Evolutionary conservation across 2,888 invertebrate genomes (phyloP), one percentile per base, ranked within the genome.

Genomic region (Hirtodrosophila histrioides): DNA sequence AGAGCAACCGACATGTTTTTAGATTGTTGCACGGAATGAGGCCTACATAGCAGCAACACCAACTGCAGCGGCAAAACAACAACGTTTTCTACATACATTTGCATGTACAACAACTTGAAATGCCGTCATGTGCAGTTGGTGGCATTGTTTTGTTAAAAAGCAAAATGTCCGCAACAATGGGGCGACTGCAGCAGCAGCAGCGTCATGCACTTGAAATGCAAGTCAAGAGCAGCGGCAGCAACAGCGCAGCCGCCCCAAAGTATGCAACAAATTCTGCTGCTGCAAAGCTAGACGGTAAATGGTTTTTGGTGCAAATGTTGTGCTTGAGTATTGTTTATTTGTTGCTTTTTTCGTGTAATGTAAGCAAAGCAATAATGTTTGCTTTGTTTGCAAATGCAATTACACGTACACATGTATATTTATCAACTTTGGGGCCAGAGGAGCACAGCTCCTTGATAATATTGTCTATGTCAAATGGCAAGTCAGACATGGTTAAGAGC

Each of bases 151-250:
- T 36, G 50, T 24, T 67, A 39, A 62, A 54, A 55, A 48, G 40
- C 61, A 48, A 54, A 65, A 55, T 60, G 58, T 27, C 37, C 58
- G 33, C 55, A 73, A 74, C 73, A 69, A 72, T 65, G 60, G 46
- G 24, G 24, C 56, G 31, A 41, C 56, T 29, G 49, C 43, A 49
- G 41, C 39, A 24, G 17, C 48, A 48, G 53, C 71, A 56, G 64
- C 58, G 53, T 33, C 56, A 70, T 81, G 81, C 73, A 79, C 82
- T 82, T 82, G 81, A 82, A 82, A 81, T 75, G 65, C 77, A 72
- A 83, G 78, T 62, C 71, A 71, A 72, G 69, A 53, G 71, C 73
- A 75, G 66, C 44, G 57, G 57, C 57, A 39, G 60, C 44, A 53
- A 40, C 50, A 44, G 35, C 49, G 37, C 65, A 62, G 63, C 41